Percentiles rank a stretch among this genome's conserved stretches.
Evolutionary conservation across 2,113 vertebrate species (phyloP).

Genomic region (Crypturellus undulatus): DNA sequence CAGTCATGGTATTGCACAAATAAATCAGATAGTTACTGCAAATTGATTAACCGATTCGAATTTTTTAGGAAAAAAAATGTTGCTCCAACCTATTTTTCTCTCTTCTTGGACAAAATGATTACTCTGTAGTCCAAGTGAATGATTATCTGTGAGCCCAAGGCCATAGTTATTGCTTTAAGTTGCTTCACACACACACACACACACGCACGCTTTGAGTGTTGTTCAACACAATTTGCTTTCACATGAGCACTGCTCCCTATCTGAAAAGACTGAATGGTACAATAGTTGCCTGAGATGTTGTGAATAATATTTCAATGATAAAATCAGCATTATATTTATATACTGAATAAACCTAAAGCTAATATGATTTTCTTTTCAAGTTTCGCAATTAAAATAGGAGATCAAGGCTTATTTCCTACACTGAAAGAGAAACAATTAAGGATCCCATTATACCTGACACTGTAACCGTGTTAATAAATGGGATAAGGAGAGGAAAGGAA

Average conservation of each 20-base stretch:
- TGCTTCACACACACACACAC: background rate
- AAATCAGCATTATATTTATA: constrained; percentile 16
- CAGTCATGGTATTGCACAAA: constrained; percentile 75
- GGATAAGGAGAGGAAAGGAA: background rate
- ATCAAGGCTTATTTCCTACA: background rate
- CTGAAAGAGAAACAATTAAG: background rate
- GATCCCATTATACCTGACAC: background rate
- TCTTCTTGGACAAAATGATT: constrained; percentile 59
- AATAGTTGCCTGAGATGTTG: background rate
- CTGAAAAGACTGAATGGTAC: background rate
- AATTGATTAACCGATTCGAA: constrained; percentile 76
- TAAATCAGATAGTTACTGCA: constrained; percentile 78
- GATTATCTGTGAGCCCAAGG: constrained; percentile 48
- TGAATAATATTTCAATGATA: constrained; percentile 41
- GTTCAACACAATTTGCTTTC: constrained; percentile 37
- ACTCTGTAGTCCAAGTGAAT: constrained; percentile 44
- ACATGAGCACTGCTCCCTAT: background rate
- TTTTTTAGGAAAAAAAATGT: constrained; percentile 68
- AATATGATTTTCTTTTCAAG: background rate
- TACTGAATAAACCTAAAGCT: background rate
- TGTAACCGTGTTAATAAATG: background rate
- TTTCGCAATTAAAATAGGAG: background rate
- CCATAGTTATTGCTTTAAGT: constrained; percentile 50
- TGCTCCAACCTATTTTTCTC: constrained; percentile 67
- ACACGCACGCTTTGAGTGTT: background rate